phyloP scores from a whole-genome alignment of 1,140 invertebrate species.

The Diachasmimorpha longicaudata region DNA sequence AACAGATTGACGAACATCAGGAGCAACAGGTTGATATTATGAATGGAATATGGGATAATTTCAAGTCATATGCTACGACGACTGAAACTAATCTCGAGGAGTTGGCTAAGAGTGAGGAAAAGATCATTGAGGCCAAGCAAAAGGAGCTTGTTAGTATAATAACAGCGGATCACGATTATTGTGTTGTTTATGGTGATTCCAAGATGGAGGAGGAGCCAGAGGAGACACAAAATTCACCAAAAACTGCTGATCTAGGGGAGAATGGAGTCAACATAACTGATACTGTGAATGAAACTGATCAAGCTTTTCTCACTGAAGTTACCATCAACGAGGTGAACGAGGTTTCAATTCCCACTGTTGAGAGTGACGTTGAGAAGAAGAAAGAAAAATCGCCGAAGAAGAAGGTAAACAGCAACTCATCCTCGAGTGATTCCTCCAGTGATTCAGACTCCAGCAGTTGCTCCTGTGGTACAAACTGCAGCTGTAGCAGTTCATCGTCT shows the following conservation, averaged over 20 bases:
- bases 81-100: slow-evolving; percentile 57
- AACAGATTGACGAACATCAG: slow-evolving; percentile 56
- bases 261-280: slow-evolving; percentile 50
- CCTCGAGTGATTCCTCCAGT: slow-evolving; percentile 75
- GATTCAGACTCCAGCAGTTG: slow-evolving; percentile 78
- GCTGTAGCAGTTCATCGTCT: slow-evolving; percentile 72
- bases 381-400: slow-evolving; percentile 55
- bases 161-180: slow-evolving; percentile 65
- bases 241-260: slow-evolving; percentile 25
- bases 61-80: slow-evolving; percentile 72
- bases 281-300: slow-evolving; percentile 50
- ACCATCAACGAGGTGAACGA: slow-evolving; percentile 41
- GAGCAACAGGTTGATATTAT: slow-evolving; percentile 61
- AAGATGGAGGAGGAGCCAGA: slow-evolving; percentile 36
- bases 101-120: slow-evolving; percentile 6
- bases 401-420: slow-evolving; percentile 54
- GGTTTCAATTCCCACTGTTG: slow-evolving; percentile 32
- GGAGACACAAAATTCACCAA: slow-evolving; percentile 16
- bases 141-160: slow-evolving; percentile 49
- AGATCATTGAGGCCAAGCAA: neutral
- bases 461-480: slow-evolving; percentile 80
- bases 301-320: slow-evolving; percentile 7
- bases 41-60: slow-evolving; percentile 83
- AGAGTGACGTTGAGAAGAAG: slow-evolving; percentile 15
- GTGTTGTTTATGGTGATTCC: slow-evolving; percentile 41